Evolutionary conservation across 2,888 invertebrate genomes (phyloP).

Genomic region (Tipula confusa): DNA sequence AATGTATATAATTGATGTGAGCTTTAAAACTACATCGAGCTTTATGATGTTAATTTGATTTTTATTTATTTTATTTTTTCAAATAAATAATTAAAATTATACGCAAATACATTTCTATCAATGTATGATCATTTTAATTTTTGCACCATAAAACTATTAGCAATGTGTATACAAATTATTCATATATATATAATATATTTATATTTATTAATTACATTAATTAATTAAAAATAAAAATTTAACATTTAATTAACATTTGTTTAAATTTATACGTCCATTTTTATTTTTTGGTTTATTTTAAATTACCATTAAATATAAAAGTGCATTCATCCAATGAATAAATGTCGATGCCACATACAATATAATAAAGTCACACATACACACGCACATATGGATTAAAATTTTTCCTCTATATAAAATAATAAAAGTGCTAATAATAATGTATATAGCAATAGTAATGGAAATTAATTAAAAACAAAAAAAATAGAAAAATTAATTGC

Average conservation of each 20-base stretch:
- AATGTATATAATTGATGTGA: too few relatives aligned
- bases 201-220: conserved; percentile 12
- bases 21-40: too few relatives aligned
- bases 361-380: too few relatives aligned
- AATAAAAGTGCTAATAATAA: neutral
- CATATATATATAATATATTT: neutral
- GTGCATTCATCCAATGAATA: neutral
- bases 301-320: neutral
- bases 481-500: neutral
- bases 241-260: neutral
- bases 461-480: neutral
- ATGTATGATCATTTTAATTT: too few relatives aligned
- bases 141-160: neutral
- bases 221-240: neutral
- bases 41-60: too few relatives aligned
- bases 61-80: too few relatives aligned
- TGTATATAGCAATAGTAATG: neutral
- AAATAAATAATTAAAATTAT: too few relatives aligned
- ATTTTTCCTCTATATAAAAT: neutral
- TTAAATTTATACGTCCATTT: neutral
- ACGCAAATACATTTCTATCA: too few relatives aligned
- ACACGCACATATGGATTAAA: neutral
- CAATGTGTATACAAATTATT: neutral
- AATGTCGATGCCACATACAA: neutral
- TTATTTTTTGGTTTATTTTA: neutral